Evolutionary conservation across 2,797 vertebrate species (phyloP).

Genomic region (Rallus crepitans): DNA sequence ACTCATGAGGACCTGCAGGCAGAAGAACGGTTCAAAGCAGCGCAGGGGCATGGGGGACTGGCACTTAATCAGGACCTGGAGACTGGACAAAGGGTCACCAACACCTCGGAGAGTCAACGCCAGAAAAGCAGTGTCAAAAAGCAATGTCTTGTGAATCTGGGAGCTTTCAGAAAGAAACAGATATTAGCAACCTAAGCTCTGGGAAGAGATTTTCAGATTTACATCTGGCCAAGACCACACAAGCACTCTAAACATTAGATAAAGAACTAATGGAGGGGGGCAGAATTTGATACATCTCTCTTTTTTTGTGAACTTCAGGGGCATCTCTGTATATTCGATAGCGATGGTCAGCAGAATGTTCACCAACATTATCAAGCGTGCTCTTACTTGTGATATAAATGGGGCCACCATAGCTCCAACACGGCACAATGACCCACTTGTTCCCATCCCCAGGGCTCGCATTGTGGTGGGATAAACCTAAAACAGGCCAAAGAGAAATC

Average conservation of each 20-base stretch:
- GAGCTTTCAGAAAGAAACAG: neutral
- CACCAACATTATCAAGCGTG: neutral
- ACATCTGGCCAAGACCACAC: neutral
- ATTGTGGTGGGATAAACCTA: constrained; percentile 94
- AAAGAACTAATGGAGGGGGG: neutral
- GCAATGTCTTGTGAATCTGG: neutral
- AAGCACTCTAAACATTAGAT: neutral
- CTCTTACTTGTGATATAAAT: constrained; percentile 91
- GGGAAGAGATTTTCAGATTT: neutral
- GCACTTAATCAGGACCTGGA: neutral
- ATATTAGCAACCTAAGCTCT: neutral
- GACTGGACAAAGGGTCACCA: neutral
- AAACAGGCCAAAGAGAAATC: neutral
- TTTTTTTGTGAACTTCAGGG: neutral
- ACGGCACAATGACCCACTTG: constrained; percentile 91
- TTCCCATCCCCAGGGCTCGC: constrained; percentile 92
- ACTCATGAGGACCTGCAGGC: constrained; percentile 88
- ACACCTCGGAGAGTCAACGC: neutral
- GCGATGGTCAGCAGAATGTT: neutral
- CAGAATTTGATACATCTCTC: neutral
- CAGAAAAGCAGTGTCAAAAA: neutral
- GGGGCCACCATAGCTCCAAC: constrained; percentile 95
- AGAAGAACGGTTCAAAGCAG: neutral
- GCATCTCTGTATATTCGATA: neutral
- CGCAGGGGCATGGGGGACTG: accelerated